phyloP scores from a whole-genome alignment of 2,113 vertebrate species.

The Machaerirhynchus nigripectus region DNA sequence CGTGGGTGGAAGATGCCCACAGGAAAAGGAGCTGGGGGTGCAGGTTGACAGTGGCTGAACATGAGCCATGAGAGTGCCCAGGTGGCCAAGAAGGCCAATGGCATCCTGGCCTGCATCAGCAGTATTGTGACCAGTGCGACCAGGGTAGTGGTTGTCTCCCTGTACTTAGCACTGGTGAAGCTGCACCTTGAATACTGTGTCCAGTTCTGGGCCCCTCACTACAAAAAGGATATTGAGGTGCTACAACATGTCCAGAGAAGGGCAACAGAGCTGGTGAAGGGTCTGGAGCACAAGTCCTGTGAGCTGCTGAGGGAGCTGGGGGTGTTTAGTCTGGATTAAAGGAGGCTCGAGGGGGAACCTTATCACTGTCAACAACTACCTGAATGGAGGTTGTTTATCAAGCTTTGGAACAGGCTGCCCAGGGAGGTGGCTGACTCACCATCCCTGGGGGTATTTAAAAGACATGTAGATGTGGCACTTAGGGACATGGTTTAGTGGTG shows the following conservation, averaged over 20 bases:
- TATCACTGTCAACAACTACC: neutral
- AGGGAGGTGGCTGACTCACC: neutral
- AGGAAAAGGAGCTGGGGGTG: neutral
- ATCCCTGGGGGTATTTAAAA: neutral
- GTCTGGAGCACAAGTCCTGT: neutral
- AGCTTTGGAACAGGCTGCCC: neutral
- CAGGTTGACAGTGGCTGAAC: neutral
- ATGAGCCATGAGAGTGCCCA: neutral
- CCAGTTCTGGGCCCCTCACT: neutral
- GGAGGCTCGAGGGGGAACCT: rapidly evolving
- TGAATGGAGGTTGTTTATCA: neutral
- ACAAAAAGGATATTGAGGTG: neutral
- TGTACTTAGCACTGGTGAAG: neutral
- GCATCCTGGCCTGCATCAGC: neutral
- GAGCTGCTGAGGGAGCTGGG: neutral
- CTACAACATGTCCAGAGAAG: neutral
- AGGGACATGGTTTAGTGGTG: neutral
- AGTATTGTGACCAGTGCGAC: neutral
- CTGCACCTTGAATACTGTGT: neutral
- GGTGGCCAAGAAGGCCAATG: neutral
- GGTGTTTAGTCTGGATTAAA: neutral
- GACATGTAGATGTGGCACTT: neutral
- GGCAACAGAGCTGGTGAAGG: neutral
- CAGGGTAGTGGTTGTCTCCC: neutral
- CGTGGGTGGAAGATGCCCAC: neutral